phyloP scores from a whole-genome alignment of 2,797 vertebrate genomes.

The Hemibagrus guttatus region DNA sequence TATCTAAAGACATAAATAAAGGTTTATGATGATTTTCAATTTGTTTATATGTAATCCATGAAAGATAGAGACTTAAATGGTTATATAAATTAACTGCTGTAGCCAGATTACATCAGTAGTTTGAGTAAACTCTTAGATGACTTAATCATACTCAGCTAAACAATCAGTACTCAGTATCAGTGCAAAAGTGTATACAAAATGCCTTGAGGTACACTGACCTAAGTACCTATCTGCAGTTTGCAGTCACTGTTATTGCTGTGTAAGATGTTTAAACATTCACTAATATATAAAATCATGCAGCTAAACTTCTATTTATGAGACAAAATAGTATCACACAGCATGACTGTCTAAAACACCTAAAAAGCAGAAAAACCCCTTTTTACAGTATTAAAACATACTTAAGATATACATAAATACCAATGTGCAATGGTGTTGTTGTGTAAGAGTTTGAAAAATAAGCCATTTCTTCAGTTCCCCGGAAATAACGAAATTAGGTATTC shows the following conservation, averaged over 20 bases:
- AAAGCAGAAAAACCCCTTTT: neutral
- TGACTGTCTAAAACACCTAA: neutral
- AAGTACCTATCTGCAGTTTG: neutral
- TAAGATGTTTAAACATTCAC: neutral
- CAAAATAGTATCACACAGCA: neutral
- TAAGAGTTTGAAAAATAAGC: neutral
- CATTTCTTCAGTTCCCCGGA: neutral
- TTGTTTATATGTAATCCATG: neutral
- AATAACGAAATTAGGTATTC: neutral
- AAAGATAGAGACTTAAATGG: neutral
- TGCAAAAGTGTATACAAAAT: neutral
- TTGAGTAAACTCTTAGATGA: neutral
- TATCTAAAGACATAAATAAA: slow-evolving; percentile 52
- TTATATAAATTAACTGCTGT: neutral
- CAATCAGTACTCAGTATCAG: slow-evolving; percentile 19
- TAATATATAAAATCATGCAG: neutral
- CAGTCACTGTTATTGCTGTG: neutral
- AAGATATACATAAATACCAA: neutral
- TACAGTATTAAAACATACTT: neutral
- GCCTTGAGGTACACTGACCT: slow-evolving; percentile 2
- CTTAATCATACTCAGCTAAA: neutral
- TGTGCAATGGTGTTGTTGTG: neutral
- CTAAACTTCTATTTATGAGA: neutral
- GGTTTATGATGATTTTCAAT: neutral
- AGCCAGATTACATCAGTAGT: neutral